Percentiles rank a stretch among this genome's conserved stretches.
These are phyloP conservation scores for Phaetusa simplex DNA, from an alignment of 2,113 vertebrate species.

Conservation along the genomic window DNA sequence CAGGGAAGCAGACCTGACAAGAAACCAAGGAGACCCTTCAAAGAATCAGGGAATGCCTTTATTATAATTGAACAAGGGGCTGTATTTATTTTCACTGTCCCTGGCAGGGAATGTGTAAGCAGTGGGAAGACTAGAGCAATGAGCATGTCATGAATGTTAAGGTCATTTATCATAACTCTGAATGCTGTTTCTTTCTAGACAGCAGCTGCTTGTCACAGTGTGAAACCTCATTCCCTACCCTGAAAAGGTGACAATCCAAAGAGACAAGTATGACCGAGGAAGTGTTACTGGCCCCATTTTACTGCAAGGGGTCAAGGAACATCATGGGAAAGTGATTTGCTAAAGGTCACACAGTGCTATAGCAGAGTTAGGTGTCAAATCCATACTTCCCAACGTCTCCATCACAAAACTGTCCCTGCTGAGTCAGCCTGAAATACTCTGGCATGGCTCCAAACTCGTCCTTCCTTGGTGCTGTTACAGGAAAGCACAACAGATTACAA, in stretches of 20 bases:
- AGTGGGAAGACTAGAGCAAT: not conserved
- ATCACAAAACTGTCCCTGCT: not conserved
- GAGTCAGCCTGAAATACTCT: not conserved
- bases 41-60: not conserved
- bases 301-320: not conserved
- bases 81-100: not conserved
- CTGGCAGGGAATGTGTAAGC: not conserved
- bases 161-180: not conserved
- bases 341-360: not conserved
- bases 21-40: not conserved
- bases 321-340: not conserved
- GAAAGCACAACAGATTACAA: not conserved
- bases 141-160: not conserved
- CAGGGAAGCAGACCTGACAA: not conserved
- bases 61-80: not conserved
- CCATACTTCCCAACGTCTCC: not conserved
- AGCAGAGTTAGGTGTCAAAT: not conserved
- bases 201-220: not conserved
- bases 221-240: not conserved
- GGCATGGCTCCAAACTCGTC: not conserved
- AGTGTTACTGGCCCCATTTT: not conserved
- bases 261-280: not conserved
- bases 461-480: not conserved
- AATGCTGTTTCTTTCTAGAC: not conserved
- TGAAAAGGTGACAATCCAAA: not conserved